Conservation (phyloP, 2,797 vertebrate species). For the Lycodopsis pacificus region DNA sequence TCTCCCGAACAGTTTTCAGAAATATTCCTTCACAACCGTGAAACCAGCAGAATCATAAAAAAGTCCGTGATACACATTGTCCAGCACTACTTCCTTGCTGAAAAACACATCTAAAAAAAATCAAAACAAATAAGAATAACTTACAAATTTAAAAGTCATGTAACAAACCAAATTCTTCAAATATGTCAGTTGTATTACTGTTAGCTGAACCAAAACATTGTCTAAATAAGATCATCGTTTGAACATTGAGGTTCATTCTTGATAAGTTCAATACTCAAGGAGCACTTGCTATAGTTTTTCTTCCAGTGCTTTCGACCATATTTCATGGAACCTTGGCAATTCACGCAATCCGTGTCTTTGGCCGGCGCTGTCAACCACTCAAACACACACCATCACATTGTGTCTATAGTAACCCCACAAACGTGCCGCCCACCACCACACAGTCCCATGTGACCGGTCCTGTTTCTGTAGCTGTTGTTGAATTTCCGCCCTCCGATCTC, state of each 20-base stretch:
- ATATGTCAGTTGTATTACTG: background rate
- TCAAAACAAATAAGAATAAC: background rate
- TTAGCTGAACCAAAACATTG: background rate
- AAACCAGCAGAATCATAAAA: too few species aligned
- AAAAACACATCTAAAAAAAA: background rate
- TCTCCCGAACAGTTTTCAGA: too few species aligned
- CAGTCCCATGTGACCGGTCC: conserved; percentile 12
- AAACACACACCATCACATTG: background rate
- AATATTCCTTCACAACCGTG: too few species aligned
- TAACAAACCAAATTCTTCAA: background rate
- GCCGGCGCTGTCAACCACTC: background rate
- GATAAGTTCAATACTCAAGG: background rate
- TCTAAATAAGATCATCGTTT: background rate
- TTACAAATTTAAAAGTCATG: background rate
- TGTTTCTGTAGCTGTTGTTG: conserved; percentile 30
- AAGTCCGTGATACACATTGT: too few species aligned
- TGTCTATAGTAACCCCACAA: background rate
- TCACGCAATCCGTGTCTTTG: background rate
- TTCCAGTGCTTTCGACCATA: background rate
- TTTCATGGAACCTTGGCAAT: background rate
- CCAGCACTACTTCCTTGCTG: too few species aligned
- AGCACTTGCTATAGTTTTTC: background rate
- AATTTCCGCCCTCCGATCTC: conserved; percentile 48
- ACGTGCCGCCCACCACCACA: background rate
- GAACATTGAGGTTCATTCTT: background rate